phyloP scores from a whole-genome alignment of 2,888 invertebrate species.

The Artemia sp. region DNA sequence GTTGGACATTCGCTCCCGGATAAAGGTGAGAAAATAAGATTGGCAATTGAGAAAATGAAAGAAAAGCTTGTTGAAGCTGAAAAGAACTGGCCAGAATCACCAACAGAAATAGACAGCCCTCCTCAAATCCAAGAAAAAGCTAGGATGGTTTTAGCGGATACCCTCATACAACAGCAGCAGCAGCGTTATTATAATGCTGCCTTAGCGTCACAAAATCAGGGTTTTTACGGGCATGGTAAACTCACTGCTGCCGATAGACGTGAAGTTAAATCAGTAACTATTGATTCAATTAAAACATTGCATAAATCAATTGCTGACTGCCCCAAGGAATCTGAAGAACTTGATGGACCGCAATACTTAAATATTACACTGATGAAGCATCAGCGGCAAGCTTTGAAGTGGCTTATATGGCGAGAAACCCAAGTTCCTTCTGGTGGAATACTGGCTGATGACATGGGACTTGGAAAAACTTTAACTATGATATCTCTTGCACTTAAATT shows the following conservation, averaged over 20 bases:
- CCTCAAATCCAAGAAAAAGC: not conserved
- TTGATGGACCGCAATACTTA: conserved; percentile 43
- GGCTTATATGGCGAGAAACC: conserved; percentile 77
- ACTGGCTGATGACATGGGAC: conserved; percentile 58
- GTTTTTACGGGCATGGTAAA: conserved; percentile 16
- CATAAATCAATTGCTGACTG: conserved; percentile 51
- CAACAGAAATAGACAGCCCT: no score
- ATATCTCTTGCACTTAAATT: conserved; percentile 50
- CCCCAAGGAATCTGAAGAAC: conserved; percentile 44
- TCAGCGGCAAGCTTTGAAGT: conserved; percentile 66
- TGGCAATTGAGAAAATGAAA: not conserved
- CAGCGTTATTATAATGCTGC: conserved; percentile 7
- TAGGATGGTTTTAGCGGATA: not conserved
- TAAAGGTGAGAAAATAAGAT: conserved; percentile 9
- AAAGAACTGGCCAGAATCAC: not conserved
- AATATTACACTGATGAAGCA: conserved; percentile 55
- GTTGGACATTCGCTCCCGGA: conserved; percentile 11
- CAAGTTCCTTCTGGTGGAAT: conserved; percentile 46
- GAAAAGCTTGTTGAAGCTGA: conserved; percentile 1
- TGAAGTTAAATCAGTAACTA: conserved; percentile 37
- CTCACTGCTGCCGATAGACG: conserved; percentile 22
- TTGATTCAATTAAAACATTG: conserved; percentile 51
- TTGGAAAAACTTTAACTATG: conserved; percentile 69
- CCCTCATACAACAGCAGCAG: conserved; percentile 10
- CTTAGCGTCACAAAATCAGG: conserved; percentile 9